Percentiles rank a stretch among this genome's conserved stretches.
phyloP scores from a whole-genome alignment of 2,113 vertebrate species.

The Ptychochromis oligacanthus region DNA sequence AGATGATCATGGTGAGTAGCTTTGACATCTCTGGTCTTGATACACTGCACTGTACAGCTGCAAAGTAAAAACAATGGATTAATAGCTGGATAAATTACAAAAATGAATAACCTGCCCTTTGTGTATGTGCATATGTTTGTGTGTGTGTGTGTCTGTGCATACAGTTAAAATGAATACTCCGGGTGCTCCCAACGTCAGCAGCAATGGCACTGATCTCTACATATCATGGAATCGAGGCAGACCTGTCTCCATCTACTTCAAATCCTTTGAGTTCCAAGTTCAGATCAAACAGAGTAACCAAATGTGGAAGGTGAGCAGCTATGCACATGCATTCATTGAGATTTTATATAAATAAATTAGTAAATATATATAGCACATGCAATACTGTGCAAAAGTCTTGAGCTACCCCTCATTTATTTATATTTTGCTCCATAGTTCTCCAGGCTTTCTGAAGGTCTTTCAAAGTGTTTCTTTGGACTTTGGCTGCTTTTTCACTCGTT shows the following conservation, averaged over 20 bases:
- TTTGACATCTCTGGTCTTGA: neutral
- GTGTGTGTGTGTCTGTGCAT: neutral
- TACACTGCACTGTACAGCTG: neutral
- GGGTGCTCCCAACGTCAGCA: conserved; percentile 39
- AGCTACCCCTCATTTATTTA: neutral
- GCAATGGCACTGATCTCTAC: conserved; percentile 4
- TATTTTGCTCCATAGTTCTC: neutral
- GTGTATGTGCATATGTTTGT: neutral
- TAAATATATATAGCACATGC: neutral
- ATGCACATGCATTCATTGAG: neutral
- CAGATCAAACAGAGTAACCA: conserved; percentile 53
- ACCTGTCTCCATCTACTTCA: rapidly evolving
- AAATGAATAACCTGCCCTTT: neutral
- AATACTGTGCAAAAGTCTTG: neutral
- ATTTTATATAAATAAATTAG: neutral
- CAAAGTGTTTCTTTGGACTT: neutral
- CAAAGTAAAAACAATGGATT: neutral
- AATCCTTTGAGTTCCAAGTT: conserved; percentile 31
- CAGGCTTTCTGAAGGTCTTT: neutral
- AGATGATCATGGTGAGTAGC: conserved; percentile 37
- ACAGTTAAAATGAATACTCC: conserved; percentile 77
- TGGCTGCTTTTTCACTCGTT: neutral
- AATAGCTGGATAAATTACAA: neutral
- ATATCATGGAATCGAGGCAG: conserved; percentile 61
- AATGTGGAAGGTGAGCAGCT: conserved; percentile 59